These are phyloP conservation scores for Calidris pygmaea DNA, from an alignment of 2,113 vertebrate species.

Conservation along the genomic window DNA sequence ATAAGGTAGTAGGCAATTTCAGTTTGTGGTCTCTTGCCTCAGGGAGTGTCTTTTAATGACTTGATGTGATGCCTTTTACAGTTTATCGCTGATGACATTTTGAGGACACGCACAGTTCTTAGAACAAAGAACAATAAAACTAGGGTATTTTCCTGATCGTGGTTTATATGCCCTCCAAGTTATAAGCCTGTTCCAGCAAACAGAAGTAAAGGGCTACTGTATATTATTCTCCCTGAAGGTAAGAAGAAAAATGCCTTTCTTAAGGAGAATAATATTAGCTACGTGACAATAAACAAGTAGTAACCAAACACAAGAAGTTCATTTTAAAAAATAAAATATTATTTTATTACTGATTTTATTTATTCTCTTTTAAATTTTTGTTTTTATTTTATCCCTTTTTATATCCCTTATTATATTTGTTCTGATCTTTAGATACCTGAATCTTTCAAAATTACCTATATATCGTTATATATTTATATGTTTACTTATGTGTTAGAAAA, in stretches of 20 bases:
- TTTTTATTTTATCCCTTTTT: neutral
- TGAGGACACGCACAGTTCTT: slow-evolving; percentile 74
- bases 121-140: slow-evolving; percentile 73
- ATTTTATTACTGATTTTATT: neutral
- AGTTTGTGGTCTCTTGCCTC: slow-evolving; percentile 65
- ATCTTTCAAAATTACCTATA: neutral
- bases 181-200: slow-evolving; percentile 19
- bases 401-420: neutral
- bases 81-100: slow-evolving; percentile 84
- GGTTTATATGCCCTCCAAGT: slow-evolving; percentile 47
- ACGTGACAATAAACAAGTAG: neutral
- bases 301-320: neutral
- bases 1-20: slow-evolving; percentile 51
- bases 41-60: slow-evolving; percentile 78
- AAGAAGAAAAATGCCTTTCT: neutral
- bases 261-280: slow-evolving; percentile 18
- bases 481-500: neutral
- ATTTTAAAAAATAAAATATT: neutral
- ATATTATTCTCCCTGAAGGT: slow-evolving; percentile 19
- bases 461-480: too few relatives aligned
- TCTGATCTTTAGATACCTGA: neutral
- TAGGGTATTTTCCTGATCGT: slow-evolving; percentile 52
- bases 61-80: slow-evolving; percentile 77
- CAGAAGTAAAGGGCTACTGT: slow-evolving; percentile 8
- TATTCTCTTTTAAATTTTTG: neutral